Evolutionary conservation across 2,113 vertebrate genomes (phyloP).

Genomic region (Pyxicephalus adspersus): DNA sequence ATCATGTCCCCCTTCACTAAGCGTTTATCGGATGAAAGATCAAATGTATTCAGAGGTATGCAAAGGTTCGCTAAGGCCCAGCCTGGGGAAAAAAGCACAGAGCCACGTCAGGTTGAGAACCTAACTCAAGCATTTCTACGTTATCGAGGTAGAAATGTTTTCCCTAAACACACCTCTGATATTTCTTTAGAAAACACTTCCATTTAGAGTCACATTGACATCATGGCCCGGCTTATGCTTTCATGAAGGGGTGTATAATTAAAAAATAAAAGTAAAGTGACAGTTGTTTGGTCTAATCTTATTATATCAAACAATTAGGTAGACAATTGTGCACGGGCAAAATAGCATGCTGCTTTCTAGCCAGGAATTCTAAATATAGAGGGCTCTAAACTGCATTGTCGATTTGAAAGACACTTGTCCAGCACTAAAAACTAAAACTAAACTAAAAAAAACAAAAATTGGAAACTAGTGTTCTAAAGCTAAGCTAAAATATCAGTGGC

Average conservation of each 20-base stretch:
- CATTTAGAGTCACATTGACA: slow-evolving; percentile 48
- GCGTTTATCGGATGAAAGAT: slow-evolving; percentile 52
- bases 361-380: background rate
- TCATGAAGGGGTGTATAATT: slow-evolving; percentile 25
- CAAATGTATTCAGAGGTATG: slow-evolving; percentile 50
- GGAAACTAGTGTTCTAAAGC: no score
- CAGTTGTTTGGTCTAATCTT: slow-evolving; percentile 27
- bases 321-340: slow-evolving; percentile 10
- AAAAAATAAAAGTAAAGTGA: slow-evolving; percentile 44
- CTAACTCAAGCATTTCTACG: slow-evolving; percentile 27
- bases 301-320: slow-evolving; percentile 43
- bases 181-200: slow-evolving; percentile 45
- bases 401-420: no score
- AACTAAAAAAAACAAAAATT: no score
- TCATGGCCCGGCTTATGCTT: slow-evolving; percentile 12
- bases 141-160: slow-evolving; percentile 54
- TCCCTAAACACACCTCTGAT: slow-evolving; percentile 49
- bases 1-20: slow-evolving; percentile 49
- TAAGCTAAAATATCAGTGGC: no score
- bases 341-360: background rate
- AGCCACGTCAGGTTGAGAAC: slow-evolving; percentile 48
- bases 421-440: no score
- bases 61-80: slow-evolving; percentile 39
- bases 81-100: slow-evolving; percentile 44
- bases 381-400: background rate